Evolutionary conservation across 2,888 invertebrate species (phyloP).

Genomic region (Dasysyrphus albostriatus): DNA sequence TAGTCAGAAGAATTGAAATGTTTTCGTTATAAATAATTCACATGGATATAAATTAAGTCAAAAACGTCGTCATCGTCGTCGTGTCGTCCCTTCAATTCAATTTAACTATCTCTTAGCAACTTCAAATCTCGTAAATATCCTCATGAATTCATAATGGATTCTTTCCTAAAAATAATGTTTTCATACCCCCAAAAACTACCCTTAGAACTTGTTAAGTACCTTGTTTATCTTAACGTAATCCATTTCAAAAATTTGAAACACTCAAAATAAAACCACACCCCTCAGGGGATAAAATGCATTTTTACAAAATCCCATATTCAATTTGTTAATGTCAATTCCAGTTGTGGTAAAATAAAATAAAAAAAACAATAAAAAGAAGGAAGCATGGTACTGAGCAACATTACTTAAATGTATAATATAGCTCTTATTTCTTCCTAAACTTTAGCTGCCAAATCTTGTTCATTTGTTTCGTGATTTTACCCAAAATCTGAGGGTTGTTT

Average conservation of each 20-base stretch:
- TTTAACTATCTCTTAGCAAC: background rate
- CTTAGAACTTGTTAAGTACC: slow-evolving; percentile 67
- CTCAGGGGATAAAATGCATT: slow-evolving; percentile 14
- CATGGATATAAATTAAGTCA: slow-evolving; percentile 15
- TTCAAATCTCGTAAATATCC: background rate
- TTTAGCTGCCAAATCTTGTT: background rate
- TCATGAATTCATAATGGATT: slow-evolving; percentile 58
- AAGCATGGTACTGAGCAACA: background rate
- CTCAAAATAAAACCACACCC: slow-evolving; percentile 68
- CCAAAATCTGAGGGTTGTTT: slow-evolving; percentile 40
- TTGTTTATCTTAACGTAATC: slow-evolving; percentile 74
- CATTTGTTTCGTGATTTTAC: background rate
- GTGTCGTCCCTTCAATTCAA: background rate
- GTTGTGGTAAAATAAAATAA: background rate
- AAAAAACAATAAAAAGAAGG: slow-evolving; percentile 2
- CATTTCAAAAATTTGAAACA: slow-evolving; percentile 63
- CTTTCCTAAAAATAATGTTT: slow-evolving; percentile 23
- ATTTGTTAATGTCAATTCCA: slow-evolving; percentile 47
- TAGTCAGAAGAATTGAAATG: slow-evolving; percentile 6
- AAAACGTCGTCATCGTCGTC: background rate
- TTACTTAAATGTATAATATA: background rate
- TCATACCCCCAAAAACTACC: slow-evolving; percentile 26
- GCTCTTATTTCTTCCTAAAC: background rate
- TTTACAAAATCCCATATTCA: slow-evolving; percentile 49
- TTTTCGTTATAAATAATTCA: background rate